A percentile compares a stretch with the other conserved stretches of the same genome.
Evolutionary conservation across 2,113 vertebrate genomes (phyloP).

Genomic region (Coracopsis vasa): DNA sequence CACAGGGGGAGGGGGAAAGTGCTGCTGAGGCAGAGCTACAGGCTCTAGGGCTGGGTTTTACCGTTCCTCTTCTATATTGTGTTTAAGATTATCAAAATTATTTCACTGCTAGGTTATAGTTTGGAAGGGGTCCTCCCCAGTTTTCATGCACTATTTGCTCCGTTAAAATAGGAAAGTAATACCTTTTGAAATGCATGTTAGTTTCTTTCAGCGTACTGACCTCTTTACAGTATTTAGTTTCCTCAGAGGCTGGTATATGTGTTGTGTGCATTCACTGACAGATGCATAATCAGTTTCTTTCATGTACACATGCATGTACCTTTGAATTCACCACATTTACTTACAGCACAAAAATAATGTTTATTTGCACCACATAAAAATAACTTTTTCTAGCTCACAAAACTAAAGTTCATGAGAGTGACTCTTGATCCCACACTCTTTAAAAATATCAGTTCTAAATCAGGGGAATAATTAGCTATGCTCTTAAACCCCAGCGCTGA

Average conservation of each 20-base stretch:
- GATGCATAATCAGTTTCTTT: neutral
- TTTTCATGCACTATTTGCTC: neutral
- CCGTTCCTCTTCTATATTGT: rapidly evolving
- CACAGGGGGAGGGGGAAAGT: conserved; percentile 25
- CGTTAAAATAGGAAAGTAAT: neutral
- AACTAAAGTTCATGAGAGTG: neutral
- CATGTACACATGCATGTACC: neutral
- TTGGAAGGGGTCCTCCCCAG: neutral
- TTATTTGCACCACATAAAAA: neutral
- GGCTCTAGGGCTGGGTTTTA: neutral
- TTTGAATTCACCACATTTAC: neutral
- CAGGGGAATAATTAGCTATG: neutral
- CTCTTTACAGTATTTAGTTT: neutral
- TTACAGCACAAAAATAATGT: neutral
- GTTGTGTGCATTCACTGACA: neutral
- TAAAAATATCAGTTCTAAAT: neutral
- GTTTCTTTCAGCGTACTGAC: neutral
- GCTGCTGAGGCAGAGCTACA: neutral
- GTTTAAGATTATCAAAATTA: neutral
- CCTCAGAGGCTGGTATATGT: neutral
- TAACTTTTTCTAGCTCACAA: neutral
- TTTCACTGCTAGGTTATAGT: neutral
- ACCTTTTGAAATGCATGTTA: neutral
- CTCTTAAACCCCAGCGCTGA: neutral
- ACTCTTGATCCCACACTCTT: neutral